A percentile compares a stretch with the other conserved stretches of the same genome.
phyloP scores from a whole-genome alignment of 2,797 vertebrate genomes.

The Bryconaethiops microstoma region DNA sequence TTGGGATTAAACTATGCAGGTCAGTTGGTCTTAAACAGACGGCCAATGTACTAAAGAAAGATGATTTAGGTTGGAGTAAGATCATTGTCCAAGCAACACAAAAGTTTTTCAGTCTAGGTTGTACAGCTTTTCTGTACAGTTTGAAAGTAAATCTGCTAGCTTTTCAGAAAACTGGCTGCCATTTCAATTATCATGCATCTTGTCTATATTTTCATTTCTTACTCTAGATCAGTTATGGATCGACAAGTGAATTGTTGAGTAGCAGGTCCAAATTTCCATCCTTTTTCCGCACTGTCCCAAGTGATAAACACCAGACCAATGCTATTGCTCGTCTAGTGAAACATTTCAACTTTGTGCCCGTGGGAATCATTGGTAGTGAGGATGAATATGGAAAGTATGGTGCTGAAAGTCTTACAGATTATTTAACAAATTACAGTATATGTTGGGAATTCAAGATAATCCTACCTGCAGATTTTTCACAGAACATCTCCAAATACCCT shows the following conservation, averaged over 20 bases:
- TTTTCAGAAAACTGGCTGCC: neutral
- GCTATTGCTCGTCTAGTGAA: slow-evolving; percentile 83
- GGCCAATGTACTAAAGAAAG: too few relatives aligned
- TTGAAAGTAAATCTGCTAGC: neutral
- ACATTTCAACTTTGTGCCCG: slow-evolving; percentile 81
- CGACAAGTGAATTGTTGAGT: slow-evolving; percentile 84
- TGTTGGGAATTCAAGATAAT: slow-evolving; percentile 76
- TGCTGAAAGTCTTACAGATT: slow-evolving; percentile 76
- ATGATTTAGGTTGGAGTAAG: too few relatives aligned
- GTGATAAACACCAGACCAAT: slow-evolving; percentile 82
- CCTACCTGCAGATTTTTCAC: slow-evolving; percentile 1
- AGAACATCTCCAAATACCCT: rapidly evolving
- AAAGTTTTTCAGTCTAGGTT: too few relatives aligned
- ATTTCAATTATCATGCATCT: neutral
- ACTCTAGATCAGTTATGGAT: slow-evolving; percentile 84
- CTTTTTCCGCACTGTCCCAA: slow-evolving; percentile 86
- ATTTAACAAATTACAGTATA: slow-evolving; percentile 72
- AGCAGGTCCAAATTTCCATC: slow-evolving; percentile 85
- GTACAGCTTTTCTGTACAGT: neutral
- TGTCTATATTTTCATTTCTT: neutral
- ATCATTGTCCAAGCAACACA: too few relatives aligned
- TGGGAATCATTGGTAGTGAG: slow-evolving; percentile 82
- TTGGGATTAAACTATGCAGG: too few relatives aligned
- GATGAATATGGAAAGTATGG: slow-evolving; percentile 84
- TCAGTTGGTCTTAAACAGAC: too few relatives aligned